Conservation (phyloP, 2,797 vertebrate species). For the Toxotes lorentzi region DNA sequence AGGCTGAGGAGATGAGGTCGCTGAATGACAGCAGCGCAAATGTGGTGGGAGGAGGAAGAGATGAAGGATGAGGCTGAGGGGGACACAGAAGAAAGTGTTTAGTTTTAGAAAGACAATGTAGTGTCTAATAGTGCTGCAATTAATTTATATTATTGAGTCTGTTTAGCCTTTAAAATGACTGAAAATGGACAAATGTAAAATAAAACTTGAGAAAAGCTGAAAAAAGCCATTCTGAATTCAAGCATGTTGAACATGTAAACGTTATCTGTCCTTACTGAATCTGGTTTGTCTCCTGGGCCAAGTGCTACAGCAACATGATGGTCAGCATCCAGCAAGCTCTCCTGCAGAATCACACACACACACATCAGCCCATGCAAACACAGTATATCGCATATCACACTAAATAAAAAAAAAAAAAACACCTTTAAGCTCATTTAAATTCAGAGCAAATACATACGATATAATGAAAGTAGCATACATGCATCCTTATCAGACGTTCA, state of each 20-base stretch:
- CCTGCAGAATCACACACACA: conserved; percentile 80
- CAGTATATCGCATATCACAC: background rate
- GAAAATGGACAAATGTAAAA: background rate
- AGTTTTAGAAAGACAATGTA: background rate
- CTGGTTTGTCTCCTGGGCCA: conserved; percentile 74
- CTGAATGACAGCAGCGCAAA: conserved; percentile 90
- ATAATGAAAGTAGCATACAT: background rate
- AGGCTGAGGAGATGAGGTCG: conserved; percentile 89
- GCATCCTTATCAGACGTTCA: background rate
- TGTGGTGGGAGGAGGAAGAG: conserved; percentile 68
- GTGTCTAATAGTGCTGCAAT: background rate
- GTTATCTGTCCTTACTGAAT: conserved; percentile 55
- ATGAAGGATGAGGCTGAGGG: conserved; percentile 46
- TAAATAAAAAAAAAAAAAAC: background rate
- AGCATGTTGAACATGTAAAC: background rate
- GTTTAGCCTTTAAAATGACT: background rate
- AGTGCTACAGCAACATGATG: conserved; percentile 95
- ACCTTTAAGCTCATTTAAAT: background rate
- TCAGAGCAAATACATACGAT: background rate
- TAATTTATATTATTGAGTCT: background rate
- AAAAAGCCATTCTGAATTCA: background rate
- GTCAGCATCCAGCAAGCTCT: conserved; percentile 89
- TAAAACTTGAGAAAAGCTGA: background rate
- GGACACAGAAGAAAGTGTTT: background rate
- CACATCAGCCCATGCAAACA: conserved; percentile 16